phyloP scores from a whole-genome alignment of 2,888 invertebrate genomes.

The Tenthredo scrophulariae region DNA sequence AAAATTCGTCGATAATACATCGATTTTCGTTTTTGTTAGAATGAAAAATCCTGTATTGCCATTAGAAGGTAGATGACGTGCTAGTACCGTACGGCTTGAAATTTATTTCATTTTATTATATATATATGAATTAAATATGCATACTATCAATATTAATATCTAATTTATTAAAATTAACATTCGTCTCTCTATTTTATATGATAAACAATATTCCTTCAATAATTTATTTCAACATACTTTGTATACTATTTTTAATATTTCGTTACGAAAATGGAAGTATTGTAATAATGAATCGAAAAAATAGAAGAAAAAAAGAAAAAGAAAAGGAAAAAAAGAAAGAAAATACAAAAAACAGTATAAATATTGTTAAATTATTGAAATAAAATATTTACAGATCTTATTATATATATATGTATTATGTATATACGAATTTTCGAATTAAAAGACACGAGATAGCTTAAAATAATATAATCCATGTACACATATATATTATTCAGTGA shows the following conservation, averaged over 20 bases:
- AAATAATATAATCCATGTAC: background rate
- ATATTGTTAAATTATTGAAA: background rate
- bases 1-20: background rate
- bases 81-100: background rate
- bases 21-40: background rate
- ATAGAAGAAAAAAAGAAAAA: background rate
- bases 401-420: background rate
- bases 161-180: background rate
- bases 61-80: background rate
- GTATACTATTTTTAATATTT: background rate
- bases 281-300: too few relatives aligned
- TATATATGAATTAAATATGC: background rate
- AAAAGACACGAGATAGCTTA: background rate
- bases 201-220: background rate
- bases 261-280: too few relatives aligned
- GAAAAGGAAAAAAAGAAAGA: background rate
- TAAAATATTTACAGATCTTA: constrained; percentile 2
- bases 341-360: background rate
- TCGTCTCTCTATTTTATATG: background rate
- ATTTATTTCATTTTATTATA: background rate
- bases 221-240: background rate
- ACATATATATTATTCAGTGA: background rate
- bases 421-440: background rate
- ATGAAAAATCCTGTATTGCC: background rate
- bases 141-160: background rate